Percentiles rank a stretch among this genome's conserved stretches.
Evolutionary conservation across 2,113 vertebrate genomes (phyloP).

Genomic region (Tor tambroides): DNA sequence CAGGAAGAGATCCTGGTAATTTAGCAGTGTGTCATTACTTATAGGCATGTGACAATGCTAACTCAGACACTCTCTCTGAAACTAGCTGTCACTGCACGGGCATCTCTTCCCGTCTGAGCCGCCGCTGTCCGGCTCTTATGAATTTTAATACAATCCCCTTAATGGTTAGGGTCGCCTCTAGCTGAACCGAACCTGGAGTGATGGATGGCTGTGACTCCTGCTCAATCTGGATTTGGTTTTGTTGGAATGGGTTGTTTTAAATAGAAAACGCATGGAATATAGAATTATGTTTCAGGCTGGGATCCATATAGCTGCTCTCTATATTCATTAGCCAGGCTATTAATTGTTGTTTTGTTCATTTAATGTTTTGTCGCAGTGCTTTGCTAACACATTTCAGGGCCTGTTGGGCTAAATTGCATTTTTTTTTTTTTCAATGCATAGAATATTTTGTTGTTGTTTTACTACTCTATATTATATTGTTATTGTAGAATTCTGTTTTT

Average conservation of each 20-base stretch:
- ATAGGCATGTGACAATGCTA: constrained; percentile 61
- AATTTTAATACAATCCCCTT: constrained; percentile 61
- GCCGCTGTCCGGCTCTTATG: constrained; percentile 49
- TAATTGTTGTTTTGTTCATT: neutral
- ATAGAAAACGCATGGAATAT: constrained; percentile 1
- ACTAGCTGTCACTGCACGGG: constrained; percentile 49
- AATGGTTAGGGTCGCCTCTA: constrained; percentile 55
- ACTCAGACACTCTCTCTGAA: constrained; percentile 46
- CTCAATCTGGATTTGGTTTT: constrained; percentile 40
- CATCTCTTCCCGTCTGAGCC: constrained; percentile 42
- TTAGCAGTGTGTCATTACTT: constrained; percentile 64
- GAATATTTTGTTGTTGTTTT: neutral
- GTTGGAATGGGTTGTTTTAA: constrained; percentile 29
- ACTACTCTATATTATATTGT: neutral
- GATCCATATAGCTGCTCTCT: neutral
- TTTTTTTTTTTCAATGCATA: neutral
- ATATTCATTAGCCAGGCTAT: neutral
- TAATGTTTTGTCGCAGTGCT: neutral
- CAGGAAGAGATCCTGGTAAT: constrained; percentile 61
- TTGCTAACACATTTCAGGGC: neutral
- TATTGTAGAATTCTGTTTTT: neutral
- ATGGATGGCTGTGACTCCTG: constrained; percentile 49
- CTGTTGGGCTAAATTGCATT: neutral
- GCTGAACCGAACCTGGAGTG: constrained; percentile 52
- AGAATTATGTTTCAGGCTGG: constrained; percentile 1